These are phyloP conservation scores for Nipponia nippon DNA, from an alignment of 2,113 vertebrate species.

Conservation along the genomic window DNA sequence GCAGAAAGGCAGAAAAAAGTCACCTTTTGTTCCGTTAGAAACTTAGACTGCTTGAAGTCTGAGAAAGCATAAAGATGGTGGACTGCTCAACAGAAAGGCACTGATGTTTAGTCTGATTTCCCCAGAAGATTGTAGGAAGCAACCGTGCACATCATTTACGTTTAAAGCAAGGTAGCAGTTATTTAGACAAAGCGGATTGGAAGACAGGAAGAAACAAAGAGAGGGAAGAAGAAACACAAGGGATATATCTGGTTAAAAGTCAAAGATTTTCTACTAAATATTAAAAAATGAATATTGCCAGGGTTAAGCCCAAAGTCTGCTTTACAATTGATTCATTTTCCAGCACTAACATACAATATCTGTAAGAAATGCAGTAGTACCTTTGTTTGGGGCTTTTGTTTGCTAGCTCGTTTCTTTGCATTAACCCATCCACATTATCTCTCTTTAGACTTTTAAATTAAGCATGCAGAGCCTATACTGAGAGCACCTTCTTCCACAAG, in stretches of 20 bases:
- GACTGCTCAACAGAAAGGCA: constrained; percentile 96
- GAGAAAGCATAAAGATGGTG: constrained; percentile 99
- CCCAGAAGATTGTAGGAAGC: constrained; percentile 73
- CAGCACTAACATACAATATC: background rate
- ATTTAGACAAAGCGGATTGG: constrained; percentile 70
- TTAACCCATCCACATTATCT: background rate
- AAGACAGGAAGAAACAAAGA: constrained; percentile 59
- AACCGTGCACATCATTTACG: constrained; percentile 67
- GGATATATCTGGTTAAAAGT: constrained; percentile 71
- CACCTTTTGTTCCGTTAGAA: constrained; percentile 95
- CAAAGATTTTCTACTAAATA: constrained; percentile 27
- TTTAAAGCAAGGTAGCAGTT: constrained; percentile 74
- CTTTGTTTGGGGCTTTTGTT: background rate
- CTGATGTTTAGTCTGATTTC: constrained; percentile 86
- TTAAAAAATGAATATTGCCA: background rate
- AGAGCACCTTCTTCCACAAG: background rate
- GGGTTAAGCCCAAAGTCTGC: background rate
- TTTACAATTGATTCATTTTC: background rate
- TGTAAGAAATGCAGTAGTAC: background rate
- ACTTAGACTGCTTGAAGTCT: constrained; percentile 98
- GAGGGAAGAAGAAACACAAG: constrained; percentile 75
- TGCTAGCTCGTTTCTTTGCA: background rate
- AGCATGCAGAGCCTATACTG: background rate
- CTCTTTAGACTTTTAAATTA: background rate
- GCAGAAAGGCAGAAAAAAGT: constrained; percentile 82